Conservation (phyloP, 1,140 invertebrate genomes). For the Manduca sexta region DNA sequence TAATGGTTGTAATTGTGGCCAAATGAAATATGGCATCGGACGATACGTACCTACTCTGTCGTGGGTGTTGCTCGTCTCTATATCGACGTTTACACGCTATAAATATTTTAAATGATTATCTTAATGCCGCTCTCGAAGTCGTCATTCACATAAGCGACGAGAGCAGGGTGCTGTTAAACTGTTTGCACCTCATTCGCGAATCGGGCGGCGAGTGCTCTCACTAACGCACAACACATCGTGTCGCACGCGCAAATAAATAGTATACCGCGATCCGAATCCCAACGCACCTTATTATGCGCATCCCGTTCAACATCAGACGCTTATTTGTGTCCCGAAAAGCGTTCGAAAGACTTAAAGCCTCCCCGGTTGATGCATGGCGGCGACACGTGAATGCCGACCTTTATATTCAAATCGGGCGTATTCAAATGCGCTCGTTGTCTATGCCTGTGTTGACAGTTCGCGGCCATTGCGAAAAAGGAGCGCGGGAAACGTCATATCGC, state of each 20-base stretch:
- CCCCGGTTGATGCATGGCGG: slow-evolving; percentile 60
- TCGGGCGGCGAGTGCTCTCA: slow-evolving; percentile 7
- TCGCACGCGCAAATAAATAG: slow-evolving; percentile 3
- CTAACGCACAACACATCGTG: not conserved
- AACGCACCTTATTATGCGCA: slow-evolving; percentile 43
- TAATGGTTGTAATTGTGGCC: slow-evolving; percentile 69
- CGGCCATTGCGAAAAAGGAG: slow-evolving; percentile 61
- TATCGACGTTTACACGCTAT: slow-evolving; percentile 68
- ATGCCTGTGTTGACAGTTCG: slow-evolving; percentile 63
- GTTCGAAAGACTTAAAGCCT: slow-evolving; percentile 65
- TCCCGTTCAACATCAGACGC: slow-evolving; percentile 52
- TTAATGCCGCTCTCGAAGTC: slow-evolving; percentile 34
- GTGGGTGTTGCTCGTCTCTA: slow-evolving; percentile 60
- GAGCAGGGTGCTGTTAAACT: slow-evolving; percentile 28
- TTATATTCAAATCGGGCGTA: slow-evolving; percentile 69
- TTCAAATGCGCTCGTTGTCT: slow-evolving; percentile 63
- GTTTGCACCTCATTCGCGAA: slow-evolving; percentile 38
- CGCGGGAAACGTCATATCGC: slow-evolving; percentile 59
- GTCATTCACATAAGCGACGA: slow-evolving; percentile 39
- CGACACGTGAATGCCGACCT: slow-evolving; percentile 60
- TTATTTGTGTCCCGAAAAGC: slow-evolving; percentile 69
- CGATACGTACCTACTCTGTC: slow-evolving; percentile 51
- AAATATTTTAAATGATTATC: slow-evolving; percentile 66
- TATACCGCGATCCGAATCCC: not conserved
- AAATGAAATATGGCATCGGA: slow-evolving; percentile 60